Evolutionary conservation across 2,797 vertebrate species (phyloP), one percentile per base, ranked within the genome.

Genomic region (Lycodopsis pacificus): DNA sequence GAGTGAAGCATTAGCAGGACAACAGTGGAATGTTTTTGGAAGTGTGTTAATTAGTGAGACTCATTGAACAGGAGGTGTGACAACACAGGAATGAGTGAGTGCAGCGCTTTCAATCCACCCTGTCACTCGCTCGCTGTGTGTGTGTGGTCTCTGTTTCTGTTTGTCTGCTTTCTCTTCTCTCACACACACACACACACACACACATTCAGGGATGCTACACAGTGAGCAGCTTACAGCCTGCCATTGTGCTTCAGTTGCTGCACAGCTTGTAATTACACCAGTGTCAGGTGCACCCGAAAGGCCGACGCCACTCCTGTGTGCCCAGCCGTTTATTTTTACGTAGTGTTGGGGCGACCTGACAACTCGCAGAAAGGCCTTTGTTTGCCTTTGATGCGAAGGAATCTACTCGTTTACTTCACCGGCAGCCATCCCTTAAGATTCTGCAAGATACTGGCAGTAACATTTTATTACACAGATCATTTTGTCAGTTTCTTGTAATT

Each of bases 191-290:
- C 7, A 49, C 19, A 49, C 5, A 15, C 59, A 40, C 34, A 62
- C 59, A 42, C 64, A 65, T 51, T 80, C 42, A 81, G 38, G 59
- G 78, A 82, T 57, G 48, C 59, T 57, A 61, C 63, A 49, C 69
- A 49, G 77, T 66, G 67, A 71, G 64, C 71, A 81, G 77, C 76
- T 78, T 80, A 73, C 70, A 79, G 72, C 38, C 71, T 27, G 76
- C 49, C 44, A 61, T 67, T 81, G 81, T 83, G 58, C 65, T 56
- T 63, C 66, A 75, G 48, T 56, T 80, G 70, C 79, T 65, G 54
- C 36, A 25, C 32, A 58, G 67, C 53, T 77, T 77, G 68, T 83
- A 88, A 89, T 81, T 76, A 63, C 79, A 61, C 17, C 30, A 44
- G 53, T 75, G 73, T 73, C 53, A 70, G 65, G 61, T 71, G 63